Evolutionary conservation across 2,797 vertebrate genomes (phyloP).

Genomic region (Fistularia tabacaria): DNA sequence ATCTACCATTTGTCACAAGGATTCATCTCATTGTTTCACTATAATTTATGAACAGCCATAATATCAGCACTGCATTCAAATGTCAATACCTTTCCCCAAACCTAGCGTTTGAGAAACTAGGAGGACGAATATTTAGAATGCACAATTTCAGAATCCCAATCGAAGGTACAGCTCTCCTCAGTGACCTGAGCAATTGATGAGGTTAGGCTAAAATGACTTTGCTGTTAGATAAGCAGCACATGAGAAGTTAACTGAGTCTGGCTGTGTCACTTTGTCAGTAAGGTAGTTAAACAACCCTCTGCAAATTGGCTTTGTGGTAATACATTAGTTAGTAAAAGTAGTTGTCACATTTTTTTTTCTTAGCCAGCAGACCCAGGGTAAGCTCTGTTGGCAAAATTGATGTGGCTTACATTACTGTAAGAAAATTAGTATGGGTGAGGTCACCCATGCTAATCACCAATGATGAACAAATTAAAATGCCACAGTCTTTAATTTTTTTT

Average conservation of each 20-base stretch:
- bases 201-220: conserved; percentile 66
- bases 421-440: no score
- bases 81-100: background rate
- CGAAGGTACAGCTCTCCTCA: conserved; percentile 42
- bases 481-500: no score
- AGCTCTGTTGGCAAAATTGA: background rate
- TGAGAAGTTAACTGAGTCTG: conserved; percentile 45
- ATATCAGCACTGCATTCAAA: no score
- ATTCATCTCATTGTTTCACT: no score
- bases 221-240: conserved; percentile 58
- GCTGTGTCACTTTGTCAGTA: conserved; percentile 44
- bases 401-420: no score
- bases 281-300: conserved; percentile 31
- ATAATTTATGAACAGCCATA: no score
- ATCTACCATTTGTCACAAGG: no score
- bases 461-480: no score
- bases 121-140: conserved; percentile 6
- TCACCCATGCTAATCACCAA: no score
- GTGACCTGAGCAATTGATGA: conserved; percentile 53
- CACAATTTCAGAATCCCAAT: conserved; percentile 36
- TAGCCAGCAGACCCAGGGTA: conserved; percentile 17
- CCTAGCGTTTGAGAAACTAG: background rate
- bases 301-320: conserved; percentile 28
- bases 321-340: conserved; percentile 13
- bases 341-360: conserved; percentile 1